phyloP scores from a whole-genome alignment of 2,797 vertebrate species.

The Pristis pectinata region DNA sequence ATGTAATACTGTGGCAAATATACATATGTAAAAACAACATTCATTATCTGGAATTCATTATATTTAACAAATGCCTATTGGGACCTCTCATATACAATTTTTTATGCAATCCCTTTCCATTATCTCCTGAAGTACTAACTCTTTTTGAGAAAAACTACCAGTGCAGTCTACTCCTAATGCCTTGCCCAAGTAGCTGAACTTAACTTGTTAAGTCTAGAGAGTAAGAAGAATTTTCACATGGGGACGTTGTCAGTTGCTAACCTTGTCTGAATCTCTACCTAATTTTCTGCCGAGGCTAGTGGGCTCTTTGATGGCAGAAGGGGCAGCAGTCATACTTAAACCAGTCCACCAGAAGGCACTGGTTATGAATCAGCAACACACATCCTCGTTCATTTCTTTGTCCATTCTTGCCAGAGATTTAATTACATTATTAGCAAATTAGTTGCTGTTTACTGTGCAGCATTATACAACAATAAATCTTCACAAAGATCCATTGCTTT shows the following conservation, averaged over 20 bases:
- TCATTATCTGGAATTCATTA: constrained; percentile 18
- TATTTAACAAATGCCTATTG: not conserved
- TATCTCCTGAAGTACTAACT: not conserved
- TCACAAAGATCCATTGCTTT: not conserved
- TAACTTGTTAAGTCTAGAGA: not conserved
- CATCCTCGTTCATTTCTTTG: not conserved
- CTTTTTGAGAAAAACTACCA: not conserved
- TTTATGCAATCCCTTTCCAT: not conserved
- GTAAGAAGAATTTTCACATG: not conserved
- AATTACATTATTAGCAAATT: not conserved
- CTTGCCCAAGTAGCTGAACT: not conserved
- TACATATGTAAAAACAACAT: constrained; percentile 65
- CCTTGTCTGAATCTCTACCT: not conserved
- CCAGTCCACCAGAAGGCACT: not conserved
- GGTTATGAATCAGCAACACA: not conserved
- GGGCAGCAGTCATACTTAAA: not conserved
- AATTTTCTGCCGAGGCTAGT: not conserved
- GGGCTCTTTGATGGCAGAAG: not conserved
- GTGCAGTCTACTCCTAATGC: not conserved
- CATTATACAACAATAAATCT: not conserved
- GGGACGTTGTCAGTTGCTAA: not conserved
- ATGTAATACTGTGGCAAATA: constrained; percentile 98
- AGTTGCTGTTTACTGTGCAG: not conserved
- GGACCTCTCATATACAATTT: not conserved
- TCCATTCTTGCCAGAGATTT: not conserved